Conservation (phyloP, 2,113 vertebrate species). For the Oplegnathus fasciatus region DNA sequence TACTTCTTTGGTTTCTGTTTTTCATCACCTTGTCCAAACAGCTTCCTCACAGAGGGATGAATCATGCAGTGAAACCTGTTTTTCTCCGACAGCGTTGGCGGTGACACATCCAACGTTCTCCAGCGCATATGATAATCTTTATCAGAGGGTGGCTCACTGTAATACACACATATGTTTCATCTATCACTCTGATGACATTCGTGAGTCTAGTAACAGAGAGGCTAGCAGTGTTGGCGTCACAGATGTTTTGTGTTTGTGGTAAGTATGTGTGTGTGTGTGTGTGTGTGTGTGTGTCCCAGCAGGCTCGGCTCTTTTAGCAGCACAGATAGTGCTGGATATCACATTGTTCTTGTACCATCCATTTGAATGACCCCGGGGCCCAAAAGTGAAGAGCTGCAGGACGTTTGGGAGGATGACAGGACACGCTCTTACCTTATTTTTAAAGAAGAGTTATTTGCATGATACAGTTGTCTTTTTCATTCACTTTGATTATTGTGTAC, state of each 20-base stretch:
- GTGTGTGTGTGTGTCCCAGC: conserved; percentile 43
- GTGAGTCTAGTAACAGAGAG: conserved; percentile 23
- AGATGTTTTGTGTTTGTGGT: conserved; percentile 64
- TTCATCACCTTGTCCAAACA: conserved; percentile 46
- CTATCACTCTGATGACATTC: conserved; percentile 49
- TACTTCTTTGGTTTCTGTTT: conserved; percentile 32
- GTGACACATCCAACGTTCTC: conserved; percentile 45
- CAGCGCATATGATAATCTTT: conserved; percentile 42
- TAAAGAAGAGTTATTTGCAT: neutral
- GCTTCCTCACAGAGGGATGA: conserved; percentile 50
- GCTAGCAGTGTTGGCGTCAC: conserved; percentile 38
- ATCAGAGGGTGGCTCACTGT: conserved; percentile 13
- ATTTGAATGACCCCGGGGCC: conserved; percentile 29
- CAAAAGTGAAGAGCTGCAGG: conserved; percentile 17
- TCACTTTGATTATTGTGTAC: neutral
- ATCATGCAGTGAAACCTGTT: conserved; percentile 50
- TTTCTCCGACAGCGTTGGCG: conserved; percentile 37
- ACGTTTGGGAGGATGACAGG: conserved; percentile 7
- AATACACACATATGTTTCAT: conserved; percentile 48
- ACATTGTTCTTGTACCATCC: conserved; percentile 27
- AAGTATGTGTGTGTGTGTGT: conserved; percentile 38
- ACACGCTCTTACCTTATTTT: neutral
- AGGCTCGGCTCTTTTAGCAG: conserved; percentile 24
- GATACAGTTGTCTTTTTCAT: neutral
- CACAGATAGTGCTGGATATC: conserved; percentile 23